Evolutionary conservation across 2,888 invertebrate species (phyloP).

Genomic region (Drosophila flavopinicola): DNA sequence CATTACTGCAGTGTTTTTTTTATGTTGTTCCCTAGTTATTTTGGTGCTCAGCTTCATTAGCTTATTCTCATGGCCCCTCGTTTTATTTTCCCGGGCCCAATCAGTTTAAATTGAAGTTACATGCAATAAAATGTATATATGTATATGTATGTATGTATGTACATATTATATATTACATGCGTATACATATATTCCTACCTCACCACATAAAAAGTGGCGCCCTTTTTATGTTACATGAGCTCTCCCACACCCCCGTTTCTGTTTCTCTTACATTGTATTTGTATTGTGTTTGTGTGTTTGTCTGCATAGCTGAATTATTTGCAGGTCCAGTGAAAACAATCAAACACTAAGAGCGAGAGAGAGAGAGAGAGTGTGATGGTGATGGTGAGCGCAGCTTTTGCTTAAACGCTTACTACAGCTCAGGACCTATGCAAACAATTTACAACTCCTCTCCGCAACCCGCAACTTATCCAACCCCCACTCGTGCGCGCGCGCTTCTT

Average conservation of each 20-base stretch:
- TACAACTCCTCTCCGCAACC: constrained; percentile 14
- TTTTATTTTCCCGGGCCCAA: constrained; percentile 60
- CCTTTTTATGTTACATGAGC: constrained; percentile 61
- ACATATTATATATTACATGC: too few relatives aligned
- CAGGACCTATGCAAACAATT: constrained; percentile 74
- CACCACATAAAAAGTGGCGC: constrained; percentile 77
- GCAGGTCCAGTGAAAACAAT: constrained; percentile 67
- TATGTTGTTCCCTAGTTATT: constrained; percentile 28
- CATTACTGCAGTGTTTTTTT: constrained; percentile 23
- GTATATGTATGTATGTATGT: too few relatives aligned
- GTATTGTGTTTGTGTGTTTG: constrained; percentile 49
- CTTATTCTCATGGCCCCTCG: constrained; percentile 41
- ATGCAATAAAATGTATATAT: constrained; percentile 31
- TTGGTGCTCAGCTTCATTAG: constrained; percentile 50
- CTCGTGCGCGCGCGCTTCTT: constrained; percentile 62
- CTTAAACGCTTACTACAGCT: constrained; percentile 66
- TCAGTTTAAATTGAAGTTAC: constrained; percentile 37
- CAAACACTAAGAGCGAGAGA: constrained; percentile 45
- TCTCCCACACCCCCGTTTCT: constrained; percentile 29
- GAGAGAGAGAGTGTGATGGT: constrained; percentile 10
- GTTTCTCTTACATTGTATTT: constrained; percentile 21
- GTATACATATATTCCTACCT: constrained; percentile 66
- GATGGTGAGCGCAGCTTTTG: constrained; percentile 22
- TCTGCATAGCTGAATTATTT: constrained; percentile 73
- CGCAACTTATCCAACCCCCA: constrained; percentile 47